Base-by-base conservation (phyloP, 2,113 vertebrate genomes). In the Mustela lutreola region DNA sequence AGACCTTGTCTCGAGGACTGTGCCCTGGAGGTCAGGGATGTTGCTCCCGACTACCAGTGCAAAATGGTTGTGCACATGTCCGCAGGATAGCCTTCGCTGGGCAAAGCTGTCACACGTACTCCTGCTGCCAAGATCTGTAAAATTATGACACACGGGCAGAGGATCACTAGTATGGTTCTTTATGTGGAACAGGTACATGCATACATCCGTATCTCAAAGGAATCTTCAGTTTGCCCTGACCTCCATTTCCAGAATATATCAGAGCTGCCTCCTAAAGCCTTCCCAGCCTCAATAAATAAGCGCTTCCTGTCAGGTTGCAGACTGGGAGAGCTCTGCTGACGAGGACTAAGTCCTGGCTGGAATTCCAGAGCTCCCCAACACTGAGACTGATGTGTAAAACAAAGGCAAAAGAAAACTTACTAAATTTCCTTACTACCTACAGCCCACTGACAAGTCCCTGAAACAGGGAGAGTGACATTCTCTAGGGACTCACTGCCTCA, bases 21-120 rank as follows among this genome's bases (percentile, higher is more conserved):
- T 4, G 7, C 7, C 21, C 1, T 58, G 7, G 7, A 36, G 31
- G 19, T 71, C 24, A 8, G 36, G n/a, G 92, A 26, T 42, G 84
- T 26, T 11, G 6, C 42, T 6, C 24, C 22, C 2, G 22, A 58
- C 6, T n/a, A 70, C 81, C 65, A 53, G 14, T 33, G 42, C 36
- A 48, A 73, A 5, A 21, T 8, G 19, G 19, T 78, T 42, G 50
- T 19, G 33, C 58, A 31, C 5, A 5, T 19, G 82, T 80, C 45
- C 11, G 31, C 31, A 4, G 0, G 0, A 18, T 2, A 7, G 63
- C n/a, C 18, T 4, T 39, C 3, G 3, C 45, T n/a, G 33, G 62
- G n/a, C 53, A 21, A 28, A 42, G 31, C 15, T 1, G 48, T 39
- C n/a, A 39, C 42, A 11, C 36, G 67, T 14, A 4, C 15, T 42